Conservation (phyloP, 2,888 invertebrate genomes). For the Troides helena region DNA sequence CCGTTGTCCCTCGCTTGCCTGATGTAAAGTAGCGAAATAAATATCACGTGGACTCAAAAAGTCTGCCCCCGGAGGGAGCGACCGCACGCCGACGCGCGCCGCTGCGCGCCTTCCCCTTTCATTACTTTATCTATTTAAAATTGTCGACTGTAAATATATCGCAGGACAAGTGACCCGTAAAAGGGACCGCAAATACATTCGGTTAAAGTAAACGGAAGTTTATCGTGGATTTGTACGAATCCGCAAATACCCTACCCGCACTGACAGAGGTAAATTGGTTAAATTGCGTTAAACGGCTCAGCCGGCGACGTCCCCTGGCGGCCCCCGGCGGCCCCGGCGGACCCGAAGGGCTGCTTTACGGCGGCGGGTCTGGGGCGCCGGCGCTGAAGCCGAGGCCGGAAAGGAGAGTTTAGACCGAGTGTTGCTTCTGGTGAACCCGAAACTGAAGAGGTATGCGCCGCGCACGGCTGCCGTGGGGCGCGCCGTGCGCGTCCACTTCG, state of each 20-base stretch:
- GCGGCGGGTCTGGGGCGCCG: not conserved
- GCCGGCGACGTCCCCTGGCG: constrained; percentile 4
- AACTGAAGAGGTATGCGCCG: not conserved
- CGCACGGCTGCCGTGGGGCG: too few relatives aligned
- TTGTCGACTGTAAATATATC: too few relatives aligned
- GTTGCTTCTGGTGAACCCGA: not conserved
- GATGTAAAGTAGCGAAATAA: too few relatives aligned
- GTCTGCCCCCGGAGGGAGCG: too few relatives aligned
- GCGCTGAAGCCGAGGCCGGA: not conserved
- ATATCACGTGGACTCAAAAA: too few relatives aligned
- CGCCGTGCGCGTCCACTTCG: too few relatives aligned
- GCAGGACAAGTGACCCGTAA: not conserved
- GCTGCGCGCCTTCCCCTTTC: too few relatives aligned
- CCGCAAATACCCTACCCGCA: constrained; percentile 3
- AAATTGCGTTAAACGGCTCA: constrained; percentile 4
- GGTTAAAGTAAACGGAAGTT: constrained; percentile 8
- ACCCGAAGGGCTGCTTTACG: not conserved
- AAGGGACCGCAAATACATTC: constrained; percentile 1
- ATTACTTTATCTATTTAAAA: too few relatives aligned
- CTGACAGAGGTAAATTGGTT: constrained; percentile 27
- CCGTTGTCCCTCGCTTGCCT: too few relatives aligned
- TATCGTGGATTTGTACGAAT: constrained; percentile 3
- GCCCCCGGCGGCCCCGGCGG: not conserved
- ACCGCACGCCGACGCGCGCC: too few relatives aligned
- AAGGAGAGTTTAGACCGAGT: not conserved